These are phyloP conservation scores for Dyspetes luteomarginatus DNA, from an alignment of 2,888 invertebrate genomes.

Conservation along the genomic window DNA sequence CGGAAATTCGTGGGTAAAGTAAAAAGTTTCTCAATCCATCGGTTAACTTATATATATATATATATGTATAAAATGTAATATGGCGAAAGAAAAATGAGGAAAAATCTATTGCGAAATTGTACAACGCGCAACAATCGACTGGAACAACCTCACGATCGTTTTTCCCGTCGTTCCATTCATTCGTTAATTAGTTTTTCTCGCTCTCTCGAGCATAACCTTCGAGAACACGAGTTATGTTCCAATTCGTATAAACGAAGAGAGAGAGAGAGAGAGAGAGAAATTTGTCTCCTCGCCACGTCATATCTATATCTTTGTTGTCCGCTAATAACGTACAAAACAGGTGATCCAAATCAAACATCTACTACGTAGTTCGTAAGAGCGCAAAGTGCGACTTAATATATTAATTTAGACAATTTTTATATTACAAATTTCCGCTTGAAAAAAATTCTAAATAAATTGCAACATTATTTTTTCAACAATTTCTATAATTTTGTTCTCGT, in stretches of 20 bases:
- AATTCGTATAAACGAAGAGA: background rate
- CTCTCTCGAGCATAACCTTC: slow-evolving; percentile 29
- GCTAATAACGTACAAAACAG: background rate
- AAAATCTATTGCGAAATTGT: background rate
- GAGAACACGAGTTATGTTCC: background rate
- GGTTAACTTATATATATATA: no score
- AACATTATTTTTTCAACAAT: no score
- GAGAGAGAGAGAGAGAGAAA: no score
- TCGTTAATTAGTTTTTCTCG: slow-evolving; percentile 34
- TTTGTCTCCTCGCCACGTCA: no score
- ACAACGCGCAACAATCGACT: slow-evolving; percentile 9
- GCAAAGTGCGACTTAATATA: no score
- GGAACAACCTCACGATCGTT: slow-evolving; percentile 17
- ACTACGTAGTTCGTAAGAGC: background rate
- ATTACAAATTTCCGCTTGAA: background rate
- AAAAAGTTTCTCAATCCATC: no score
- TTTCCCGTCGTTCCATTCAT: slow-evolving; percentile 11
- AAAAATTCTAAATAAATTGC: no score
- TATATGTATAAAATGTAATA: no score
- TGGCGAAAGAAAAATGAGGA: background rate
- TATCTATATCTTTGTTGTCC: background rate
- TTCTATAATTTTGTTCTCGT: background rate
- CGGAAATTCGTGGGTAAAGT: no score
- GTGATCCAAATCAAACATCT: background rate
- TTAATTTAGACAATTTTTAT: background rate